Base-by-base conservation (phyloP, 2,797 vertebrate genomes). In the Rhinogobio ventralis region DNA sequence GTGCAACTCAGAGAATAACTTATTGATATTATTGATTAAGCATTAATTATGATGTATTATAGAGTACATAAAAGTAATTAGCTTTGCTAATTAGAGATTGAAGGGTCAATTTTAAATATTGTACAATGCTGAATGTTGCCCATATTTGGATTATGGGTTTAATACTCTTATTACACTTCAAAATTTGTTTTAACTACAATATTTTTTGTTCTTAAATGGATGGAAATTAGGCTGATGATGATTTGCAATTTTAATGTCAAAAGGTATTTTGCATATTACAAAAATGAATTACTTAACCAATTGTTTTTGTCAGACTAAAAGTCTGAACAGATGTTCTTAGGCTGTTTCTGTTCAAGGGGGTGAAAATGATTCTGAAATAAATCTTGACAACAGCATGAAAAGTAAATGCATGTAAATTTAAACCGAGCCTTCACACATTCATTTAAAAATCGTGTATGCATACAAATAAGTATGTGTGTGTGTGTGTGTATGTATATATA, bases 1-100 rank as follows among this genome's bases (percentile, higher is more conserved):
- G 8, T 0, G 20, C 64, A 84, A 69, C n/a, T 57, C 33, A 69
- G 36, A 77, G 45, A 84, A 78, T 36, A 78, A 71, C 74, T n/a
- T n/a, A 60, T 77, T 77, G 64, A 57, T 77, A 53, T 68, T 45
- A 84, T 46, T 84, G 62, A 83, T 83, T 83, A 67, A 0, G 36
- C 62, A 77, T 77, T 55, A 4, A 69, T 78, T 84, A 46, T 62
- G 13, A 69, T 68, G 19, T 68, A 55, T 67, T 68, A 45, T 17
- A 19, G 7, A 71, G 39, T 15, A 33, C 25, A 60, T 46, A 46
- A 15, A 6, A 14, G 13, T 78, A 78, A 78, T 60, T 78, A 78
- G 74, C 51, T n/a, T 84, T 71, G 49, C 49, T 77, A 78, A 84
- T 36, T 33, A 69, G 51, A 60, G 64, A 19, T 33, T 71, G 36